These are phyloP conservation scores for Cataglyphis cursor DNA, from an alignment of 2,888 invertebrate genomes.

Conservation along the genomic window DNA sequence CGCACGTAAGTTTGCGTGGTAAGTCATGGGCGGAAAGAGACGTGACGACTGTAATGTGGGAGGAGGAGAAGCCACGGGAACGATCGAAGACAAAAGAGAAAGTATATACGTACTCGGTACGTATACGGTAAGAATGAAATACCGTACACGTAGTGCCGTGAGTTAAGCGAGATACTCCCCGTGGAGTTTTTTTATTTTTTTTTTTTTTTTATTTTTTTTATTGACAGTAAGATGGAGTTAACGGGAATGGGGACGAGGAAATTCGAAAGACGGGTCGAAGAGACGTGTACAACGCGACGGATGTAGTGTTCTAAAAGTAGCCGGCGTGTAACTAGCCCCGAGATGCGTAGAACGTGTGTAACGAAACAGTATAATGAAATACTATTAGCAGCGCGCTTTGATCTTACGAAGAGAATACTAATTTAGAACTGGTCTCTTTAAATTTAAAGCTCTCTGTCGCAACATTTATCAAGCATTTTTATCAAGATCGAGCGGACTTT, in stretches of 20 bases:
- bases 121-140: conserved; percentile 53
- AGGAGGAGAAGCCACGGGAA: conserved; percentile 5
- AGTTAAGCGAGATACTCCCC: not conserved
- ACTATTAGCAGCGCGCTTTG: conserved; percentile 31
- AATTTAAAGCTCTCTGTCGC: conserved; percentile 23
- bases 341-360: conserved; percentile 2
- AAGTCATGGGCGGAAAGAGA: conserved; percentile 57
- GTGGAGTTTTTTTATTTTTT: not conserved
- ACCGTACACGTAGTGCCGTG: not conserved
- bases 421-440: conserved; percentile 30
- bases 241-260: not conserved
- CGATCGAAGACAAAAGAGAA: conserved; percentile 48
- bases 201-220: conserved; percentile 2
- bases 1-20: conserved; percentile 75
- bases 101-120: conserved; percentile 23
- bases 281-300: conserved; percentile 7
- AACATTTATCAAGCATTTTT: conserved; percentile 20
- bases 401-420: conserved; percentile 21
- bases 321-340: conserved; percentile 29
- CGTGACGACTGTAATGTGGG: conserved; percentile 34
- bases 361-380: conserved; percentile 39
- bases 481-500: conserved; percentile 25
- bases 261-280: conserved; percentile 21
- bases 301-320: conserved; percentile 39
- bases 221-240: not conserved